Evolutionary conservation across 1,140 invertebrate species (phyloP).

Genomic region (Tigriopus japonicus): DNA sequence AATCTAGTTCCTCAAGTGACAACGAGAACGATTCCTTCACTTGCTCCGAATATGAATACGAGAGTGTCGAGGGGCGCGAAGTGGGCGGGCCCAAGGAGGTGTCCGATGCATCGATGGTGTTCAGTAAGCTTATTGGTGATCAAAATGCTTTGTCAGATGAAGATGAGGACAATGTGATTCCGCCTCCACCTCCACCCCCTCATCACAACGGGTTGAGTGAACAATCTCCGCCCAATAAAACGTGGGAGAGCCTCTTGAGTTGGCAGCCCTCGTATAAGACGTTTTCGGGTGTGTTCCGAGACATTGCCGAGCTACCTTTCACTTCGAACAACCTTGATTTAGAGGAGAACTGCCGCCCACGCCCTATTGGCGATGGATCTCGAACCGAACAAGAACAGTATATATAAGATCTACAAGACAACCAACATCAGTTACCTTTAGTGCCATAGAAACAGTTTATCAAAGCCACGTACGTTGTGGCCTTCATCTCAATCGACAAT

Average conservation of each 20-base stretch:
- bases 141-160: constrained; percentile 29
- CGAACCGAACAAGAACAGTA: too few relatives aligned
- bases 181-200: constrained; percentile 6
- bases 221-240: too few relatives aligned
- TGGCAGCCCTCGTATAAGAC: constrained; percentile 92
- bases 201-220: too few relatives aligned
- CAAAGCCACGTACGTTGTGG: too few relatives aligned
- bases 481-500: too few relatives aligned
- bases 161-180: constrained; percentile 17
- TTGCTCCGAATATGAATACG: constrained; percentile 92
- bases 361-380: too few relatives aligned
- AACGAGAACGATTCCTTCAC: constrained; percentile 86
- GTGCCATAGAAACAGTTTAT: too few relatives aligned
- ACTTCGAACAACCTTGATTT: too few relatives aligned
- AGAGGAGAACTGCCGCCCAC: too few relatives aligned
- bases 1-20: constrained; percentile 59
- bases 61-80: constrained; percentile 41
- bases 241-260: constrained; percentile 78
- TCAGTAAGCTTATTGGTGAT: constrained; percentile 42
- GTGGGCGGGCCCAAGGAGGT: constrained; percentile 20
- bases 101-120: constrained; percentile 31
- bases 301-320: constrained; percentile 70
- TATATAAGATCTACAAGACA: too few relatives aligned
- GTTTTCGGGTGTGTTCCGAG: constrained; percentile 82
- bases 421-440: too few relatives aligned